Percentiles rank a stretch among this genome's conserved stretches.
Conservation (phyloP, 1,140 invertebrate species). For the Papilio aristodemus region DNA sequence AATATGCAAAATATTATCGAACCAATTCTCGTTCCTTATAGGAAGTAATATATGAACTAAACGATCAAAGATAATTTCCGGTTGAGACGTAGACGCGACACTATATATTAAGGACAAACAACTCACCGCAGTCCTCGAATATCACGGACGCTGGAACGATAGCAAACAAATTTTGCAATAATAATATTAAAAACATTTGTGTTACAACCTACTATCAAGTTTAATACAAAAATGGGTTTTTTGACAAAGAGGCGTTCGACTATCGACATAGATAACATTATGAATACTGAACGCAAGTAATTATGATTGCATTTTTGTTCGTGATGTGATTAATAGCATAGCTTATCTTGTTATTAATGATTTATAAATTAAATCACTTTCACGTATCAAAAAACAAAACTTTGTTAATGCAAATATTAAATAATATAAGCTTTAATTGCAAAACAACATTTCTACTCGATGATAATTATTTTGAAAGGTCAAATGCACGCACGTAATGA, state of each 20-base stretch:
- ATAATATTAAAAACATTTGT: constrained; percentile 16
- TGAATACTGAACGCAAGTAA: constrained; percentile 25
- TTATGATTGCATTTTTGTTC: constrained; percentile 21
- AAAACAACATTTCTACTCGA: background rate
- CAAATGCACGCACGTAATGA: background rate
- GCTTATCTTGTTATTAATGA: constrained; percentile 24
- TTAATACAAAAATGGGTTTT: background rate
- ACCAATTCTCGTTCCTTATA: background rate
- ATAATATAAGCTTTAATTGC: background rate
- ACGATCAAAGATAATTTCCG: constrained; percentile 11
- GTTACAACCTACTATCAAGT: constrained; percentile 5
- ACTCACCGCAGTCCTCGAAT: constrained; percentile 28
- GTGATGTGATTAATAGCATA: constrained; percentile 16
- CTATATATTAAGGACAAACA: background rate
- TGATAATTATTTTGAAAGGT: background rate
- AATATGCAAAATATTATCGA: constrained; percentile 4
- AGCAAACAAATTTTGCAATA: background rate
- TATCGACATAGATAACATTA: constrained; percentile 19
- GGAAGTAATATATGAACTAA: constrained; percentile 4
- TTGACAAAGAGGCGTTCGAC: constrained; percentile 16
- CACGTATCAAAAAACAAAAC: constrained; percentile 11
- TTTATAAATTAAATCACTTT: constrained; percentile 19
- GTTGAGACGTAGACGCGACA: background rate
- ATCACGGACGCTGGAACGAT: constrained; percentile 15
- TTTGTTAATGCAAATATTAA: background rate